Conservation (phyloP, 2,888 invertebrate species). For the Morinoia aosen region DNA sequence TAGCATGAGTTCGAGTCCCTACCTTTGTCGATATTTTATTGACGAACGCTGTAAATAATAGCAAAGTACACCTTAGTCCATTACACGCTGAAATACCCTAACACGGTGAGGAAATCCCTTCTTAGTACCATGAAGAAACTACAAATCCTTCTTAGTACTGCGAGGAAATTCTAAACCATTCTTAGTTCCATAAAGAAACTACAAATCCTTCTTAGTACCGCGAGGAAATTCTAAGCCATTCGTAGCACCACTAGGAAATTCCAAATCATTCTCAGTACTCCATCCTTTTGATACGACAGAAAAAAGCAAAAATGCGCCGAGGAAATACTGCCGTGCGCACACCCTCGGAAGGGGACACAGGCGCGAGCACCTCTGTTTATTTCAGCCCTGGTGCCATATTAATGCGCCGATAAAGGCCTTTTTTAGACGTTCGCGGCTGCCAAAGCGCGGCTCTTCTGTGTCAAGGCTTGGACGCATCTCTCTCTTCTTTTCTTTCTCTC, state of each 20-base stretch:
- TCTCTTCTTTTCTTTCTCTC: background rate
- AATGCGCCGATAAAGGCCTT: background rate
- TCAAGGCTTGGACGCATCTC: background rate
- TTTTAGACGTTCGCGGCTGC: background rate
- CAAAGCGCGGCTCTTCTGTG: conserved; percentile 7
- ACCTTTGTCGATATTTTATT: background rate
- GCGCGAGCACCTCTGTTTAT: background rate
- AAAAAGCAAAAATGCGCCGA: background rate
- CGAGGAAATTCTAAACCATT: too few species aligned
- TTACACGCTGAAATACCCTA: too few species aligned
- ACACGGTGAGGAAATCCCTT: too few species aligned
- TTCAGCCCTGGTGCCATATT: background rate
- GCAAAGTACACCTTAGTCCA: too few species aligned
- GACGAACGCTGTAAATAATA: too few species aligned
- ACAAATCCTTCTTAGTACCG: too few species aligned
- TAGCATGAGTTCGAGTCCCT: background rate
- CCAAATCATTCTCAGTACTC: too few species aligned
- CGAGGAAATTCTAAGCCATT: too few species aligned
- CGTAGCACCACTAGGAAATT: too few species aligned
- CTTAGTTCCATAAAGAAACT: too few species aligned
- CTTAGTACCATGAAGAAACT: too few species aligned
- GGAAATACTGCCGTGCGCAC: background rate
- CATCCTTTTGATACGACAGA: background rate
- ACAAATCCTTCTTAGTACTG: too few species aligned
- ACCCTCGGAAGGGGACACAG: background rate